Base-by-base conservation (phyloP, 2,888 invertebrate genomes). In the Tenthredo livida region DNA sequence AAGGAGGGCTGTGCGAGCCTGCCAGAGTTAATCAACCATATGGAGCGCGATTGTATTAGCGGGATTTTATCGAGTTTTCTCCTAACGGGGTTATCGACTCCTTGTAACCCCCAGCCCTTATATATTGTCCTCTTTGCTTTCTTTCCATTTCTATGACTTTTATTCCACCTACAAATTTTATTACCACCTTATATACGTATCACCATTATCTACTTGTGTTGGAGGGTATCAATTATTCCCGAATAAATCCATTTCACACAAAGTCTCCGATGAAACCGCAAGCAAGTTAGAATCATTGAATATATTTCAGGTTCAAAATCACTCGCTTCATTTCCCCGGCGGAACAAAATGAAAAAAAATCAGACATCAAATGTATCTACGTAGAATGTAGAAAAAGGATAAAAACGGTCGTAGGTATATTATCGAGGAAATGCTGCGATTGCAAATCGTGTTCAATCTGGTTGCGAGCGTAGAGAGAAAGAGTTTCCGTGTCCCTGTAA, bases 1-100 rank as follows among this genome's bases (percentile, higher is more conserved):
- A 70, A 67, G 40, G 89, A 89, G 89, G 89, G 88, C 88, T 89
- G 86, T 89, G 86, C 88, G 87, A 88, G 88, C 87, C 84, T 87
- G 87, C 88, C 87, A 88, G 89, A 89, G 90, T 91, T 92, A 91
- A 92, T 92, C 91, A 92, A 91, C 90, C 92, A 90, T 91, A 90
- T 90, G 89, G 88, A 90, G 89, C 88, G 65, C 90, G 91, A 92
- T 92, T 91, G 91, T 90, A 91, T 92, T 91, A 92, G 89, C 89
- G 87, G 89, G 90, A 89, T 92, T 91, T 91, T 90, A 92, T 91
- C 89, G 89, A 90, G 88, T 91, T 90, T 90, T 88, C 90, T 84
- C 87, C 87, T 90, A 89, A 91, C 88, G 86, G 87, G 90, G 88
- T 90, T 91, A 90, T 87, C 87, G 86, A 85, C 86, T 86, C 87